Percentiles rank a stretch among this genome's conserved stretches.
Evolutionary conservation across 2,888 invertebrate species (phyloP).

Genomic region (Branchellion lobata): DNA sequence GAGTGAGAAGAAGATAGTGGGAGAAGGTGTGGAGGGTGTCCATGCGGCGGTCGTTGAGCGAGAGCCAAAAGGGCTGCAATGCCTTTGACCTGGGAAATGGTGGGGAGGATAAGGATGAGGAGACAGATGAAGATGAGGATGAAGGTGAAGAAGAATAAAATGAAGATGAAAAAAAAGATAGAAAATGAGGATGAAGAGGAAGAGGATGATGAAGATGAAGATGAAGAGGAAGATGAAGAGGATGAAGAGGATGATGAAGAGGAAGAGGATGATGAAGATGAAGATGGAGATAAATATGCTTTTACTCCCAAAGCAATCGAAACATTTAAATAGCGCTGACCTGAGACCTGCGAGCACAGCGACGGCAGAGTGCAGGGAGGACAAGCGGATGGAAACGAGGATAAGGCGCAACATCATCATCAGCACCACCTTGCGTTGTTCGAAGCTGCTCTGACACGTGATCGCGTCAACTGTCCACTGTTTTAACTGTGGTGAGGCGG

Average conservation of each 20-base stretch:
- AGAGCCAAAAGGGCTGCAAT: slow-evolving; percentile 86
- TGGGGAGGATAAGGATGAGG: neutral
- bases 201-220: neutral
- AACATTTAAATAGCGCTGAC: too few species aligned
- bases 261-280: too few species aligned
- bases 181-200: neutral
- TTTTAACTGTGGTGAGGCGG: slow-evolving; percentile 71
- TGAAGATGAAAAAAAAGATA: too few species aligned
- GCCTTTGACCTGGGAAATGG: slow-evolving; percentile 75
- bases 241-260: too few species aligned
- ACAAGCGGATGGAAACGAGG: slow-evolving; percentile 87
- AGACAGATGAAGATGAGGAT: neutral
- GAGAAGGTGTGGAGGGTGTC: slow-evolving; percentile 69
- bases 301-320: neutral
- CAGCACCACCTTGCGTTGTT: slow-evolving; percentile 82
- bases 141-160: neutral
- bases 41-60: slow-evolving; percentile 68
- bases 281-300: neutral
- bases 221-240: neutral
- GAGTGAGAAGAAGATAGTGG: slow-evolving; percentile 2
- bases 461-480: slow-evolving; percentile 92
- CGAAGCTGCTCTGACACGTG: slow-evolving; percentile 79
- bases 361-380: slow-evolving; percentile 93
- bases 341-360: slow-evolving; percentile 90
- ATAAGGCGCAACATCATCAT: slow-evolving; percentile 84